A percentile compares a stretch with the other conserved stretches of the same genome.
phyloP scores from a whole-genome alignment of 2,113 vertebrate genomes.

The Cacatua alba region DNA sequence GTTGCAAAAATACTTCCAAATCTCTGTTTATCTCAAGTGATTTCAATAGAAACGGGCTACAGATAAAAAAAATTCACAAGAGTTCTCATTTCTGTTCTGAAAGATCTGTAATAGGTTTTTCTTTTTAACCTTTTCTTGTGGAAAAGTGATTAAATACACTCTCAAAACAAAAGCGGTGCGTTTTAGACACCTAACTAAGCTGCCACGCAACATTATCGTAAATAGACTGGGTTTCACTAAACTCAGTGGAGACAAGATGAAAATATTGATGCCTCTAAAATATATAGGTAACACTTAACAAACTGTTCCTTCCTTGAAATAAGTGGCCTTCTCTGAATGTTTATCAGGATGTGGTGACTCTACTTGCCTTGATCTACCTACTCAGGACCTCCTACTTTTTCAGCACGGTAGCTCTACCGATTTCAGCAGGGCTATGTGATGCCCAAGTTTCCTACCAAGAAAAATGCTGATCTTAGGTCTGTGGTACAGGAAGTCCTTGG shows the following conservation, averaged over 20 bases:
- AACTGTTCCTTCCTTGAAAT: neutral
- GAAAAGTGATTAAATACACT: neutral
- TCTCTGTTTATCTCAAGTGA: neutral
- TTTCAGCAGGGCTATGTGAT: neutral
- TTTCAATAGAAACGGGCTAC: neutral
- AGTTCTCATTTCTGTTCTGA: neutral
- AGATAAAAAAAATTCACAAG: neutral
- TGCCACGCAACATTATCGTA: rapidly evolving
- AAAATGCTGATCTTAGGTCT: neutral
- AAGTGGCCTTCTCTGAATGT: neutral
- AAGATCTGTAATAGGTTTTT: neutral
- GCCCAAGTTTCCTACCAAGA: neutral
- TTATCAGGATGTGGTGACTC: neutral
- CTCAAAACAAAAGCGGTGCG: neutral
- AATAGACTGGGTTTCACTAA: neutral
- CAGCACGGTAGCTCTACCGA: neutral
- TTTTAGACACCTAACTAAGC: neutral
- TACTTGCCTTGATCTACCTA: neutral
- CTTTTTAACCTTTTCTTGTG: neutral
- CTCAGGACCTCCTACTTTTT: neutral
- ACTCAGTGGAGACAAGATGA: neutral
- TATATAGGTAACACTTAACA: neutral
- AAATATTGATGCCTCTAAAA: neutral
- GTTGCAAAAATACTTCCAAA: neutral
- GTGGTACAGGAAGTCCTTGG: rapidly evolving